Evolutionary conservation across 2,797 vertebrate species (phyloP).

Genomic region (Distichodus sexfasciatus): DNA sequence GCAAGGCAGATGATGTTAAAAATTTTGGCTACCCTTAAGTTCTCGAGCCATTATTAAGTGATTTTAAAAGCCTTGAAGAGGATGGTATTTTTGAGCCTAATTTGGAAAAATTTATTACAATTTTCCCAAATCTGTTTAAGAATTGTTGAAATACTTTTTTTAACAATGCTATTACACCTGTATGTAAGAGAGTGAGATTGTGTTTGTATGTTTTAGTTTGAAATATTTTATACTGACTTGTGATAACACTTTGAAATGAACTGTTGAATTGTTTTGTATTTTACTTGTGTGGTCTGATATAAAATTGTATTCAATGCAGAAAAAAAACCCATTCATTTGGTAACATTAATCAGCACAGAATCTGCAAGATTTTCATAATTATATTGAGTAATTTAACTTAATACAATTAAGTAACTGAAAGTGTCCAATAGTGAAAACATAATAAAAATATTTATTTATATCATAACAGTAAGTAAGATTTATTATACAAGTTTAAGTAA

Average conservation of each 20-base stretch:
- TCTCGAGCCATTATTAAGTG: neutral
- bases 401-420: neutral
- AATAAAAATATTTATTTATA: neutral
- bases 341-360: neutral
- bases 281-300: neutral
- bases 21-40: neutral
- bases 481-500: no score
- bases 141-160: no score
- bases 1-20: neutral
- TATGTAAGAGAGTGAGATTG: no score
- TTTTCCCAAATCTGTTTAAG: no score
- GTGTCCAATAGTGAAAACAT: neutral
- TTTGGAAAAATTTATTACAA: no score
- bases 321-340: neutral
- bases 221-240: no score
- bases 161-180: no score
- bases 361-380: neutral
- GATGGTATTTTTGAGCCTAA: conserved; percentile 10
- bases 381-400: neutral
- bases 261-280: neutral
- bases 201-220: no score
- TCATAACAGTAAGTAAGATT: no score
- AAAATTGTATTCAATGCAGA: neutral
- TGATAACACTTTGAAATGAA: no score
- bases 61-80: neutral